Percentiles rank a stretch among this genome's conserved stretches.
phyloP scores from a whole-genome alignment of 2,797 vertebrate genomes.

The Apodemus agrarius region DNA sequence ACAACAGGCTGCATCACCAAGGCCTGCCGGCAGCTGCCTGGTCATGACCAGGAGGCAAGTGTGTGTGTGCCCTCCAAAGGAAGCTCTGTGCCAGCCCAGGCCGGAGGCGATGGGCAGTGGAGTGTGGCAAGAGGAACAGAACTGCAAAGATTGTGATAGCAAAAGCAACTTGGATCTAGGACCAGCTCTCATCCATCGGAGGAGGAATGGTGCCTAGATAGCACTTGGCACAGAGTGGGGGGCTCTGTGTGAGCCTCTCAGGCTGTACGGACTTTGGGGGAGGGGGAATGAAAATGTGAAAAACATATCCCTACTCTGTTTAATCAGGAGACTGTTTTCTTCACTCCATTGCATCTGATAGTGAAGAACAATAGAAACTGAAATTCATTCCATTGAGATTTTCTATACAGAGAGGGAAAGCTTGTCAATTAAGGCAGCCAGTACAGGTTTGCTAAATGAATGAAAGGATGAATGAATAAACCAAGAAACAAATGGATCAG shows the following conservation, averaged over 20 bases:
- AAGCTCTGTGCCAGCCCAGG: not conserved
- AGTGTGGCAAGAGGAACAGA: not conserved
- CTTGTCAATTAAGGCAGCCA: not conserved
- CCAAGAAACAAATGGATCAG: not conserved
- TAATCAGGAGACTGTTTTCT: not conserved
- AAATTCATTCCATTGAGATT: not conserved
- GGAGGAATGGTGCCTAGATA: not conserved
- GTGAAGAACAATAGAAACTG: conserved; percentile 2
- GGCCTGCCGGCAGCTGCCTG: not conserved
- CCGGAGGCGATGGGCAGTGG: not conserved
- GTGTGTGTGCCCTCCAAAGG: not conserved
- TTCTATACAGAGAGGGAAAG: not conserved
- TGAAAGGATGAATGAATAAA: not conserved
- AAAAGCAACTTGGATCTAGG: not conserved
- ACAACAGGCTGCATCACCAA: not conserved
- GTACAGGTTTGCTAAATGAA: not conserved
- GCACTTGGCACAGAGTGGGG: not conserved
- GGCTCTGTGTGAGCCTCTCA: not conserved
- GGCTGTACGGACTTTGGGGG: not conserved
- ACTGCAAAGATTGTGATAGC: not conserved
- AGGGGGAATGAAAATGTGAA: not conserved
- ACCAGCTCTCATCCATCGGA: not conserved
- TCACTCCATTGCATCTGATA: not conserved
- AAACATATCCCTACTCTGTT: not conserved
- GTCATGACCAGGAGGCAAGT: not conserved